Evolutionary conservation across 30 jellyfish, hydroid and myxozoan genomes (phyloP).

Genomic region (Nemopilema nomurai): DNA sequence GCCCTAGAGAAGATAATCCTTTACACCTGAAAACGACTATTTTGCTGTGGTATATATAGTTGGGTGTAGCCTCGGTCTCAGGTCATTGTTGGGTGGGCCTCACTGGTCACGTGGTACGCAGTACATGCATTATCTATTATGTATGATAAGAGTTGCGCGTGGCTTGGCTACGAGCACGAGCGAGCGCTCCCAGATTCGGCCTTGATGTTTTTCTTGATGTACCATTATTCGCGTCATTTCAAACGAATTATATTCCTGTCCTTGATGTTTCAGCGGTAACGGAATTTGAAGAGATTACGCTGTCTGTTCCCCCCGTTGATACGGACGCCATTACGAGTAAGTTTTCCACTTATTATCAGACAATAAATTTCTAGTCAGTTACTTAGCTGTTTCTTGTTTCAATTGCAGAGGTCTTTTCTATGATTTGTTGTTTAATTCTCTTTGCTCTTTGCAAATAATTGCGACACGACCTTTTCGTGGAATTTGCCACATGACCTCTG

Average conservation of each 20-base stretch:
- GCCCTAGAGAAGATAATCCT: too few species aligned
- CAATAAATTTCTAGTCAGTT: not conserved
- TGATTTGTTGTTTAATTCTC: too few species aligned
- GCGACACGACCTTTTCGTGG: too few species aligned
- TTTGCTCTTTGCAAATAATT: too few species aligned
- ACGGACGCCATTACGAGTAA: constrained; percentile 73
- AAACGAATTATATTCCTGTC: not conserved
- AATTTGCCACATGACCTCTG: too few species aligned
- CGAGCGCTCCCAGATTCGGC: not conserved
- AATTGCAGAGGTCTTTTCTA: too few species aligned
- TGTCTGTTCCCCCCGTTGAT: constrained; percentile 83
- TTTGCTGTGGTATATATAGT: too few species aligned
- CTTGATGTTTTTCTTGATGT: too few species aligned
- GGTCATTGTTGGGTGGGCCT: not conserved
- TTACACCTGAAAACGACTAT: too few species aligned
- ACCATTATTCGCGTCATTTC: too few species aligned
- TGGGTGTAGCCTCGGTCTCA: not conserved
- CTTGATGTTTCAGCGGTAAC: constrained; percentile 54
- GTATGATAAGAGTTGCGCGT: not conserved
- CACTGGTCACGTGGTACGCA: not conserved
- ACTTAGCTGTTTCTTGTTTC: too few species aligned
- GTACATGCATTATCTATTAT: not conserved
- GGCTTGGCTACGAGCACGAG: not conserved
- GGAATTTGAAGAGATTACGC: constrained; percentile 72
- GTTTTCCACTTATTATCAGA: not conserved